Evolutionary conservation across 2,888 invertebrate genomes (phyloP), one percentile per base, ranked within the genome.

Genomic region (Apodemia duryi): DNA sequence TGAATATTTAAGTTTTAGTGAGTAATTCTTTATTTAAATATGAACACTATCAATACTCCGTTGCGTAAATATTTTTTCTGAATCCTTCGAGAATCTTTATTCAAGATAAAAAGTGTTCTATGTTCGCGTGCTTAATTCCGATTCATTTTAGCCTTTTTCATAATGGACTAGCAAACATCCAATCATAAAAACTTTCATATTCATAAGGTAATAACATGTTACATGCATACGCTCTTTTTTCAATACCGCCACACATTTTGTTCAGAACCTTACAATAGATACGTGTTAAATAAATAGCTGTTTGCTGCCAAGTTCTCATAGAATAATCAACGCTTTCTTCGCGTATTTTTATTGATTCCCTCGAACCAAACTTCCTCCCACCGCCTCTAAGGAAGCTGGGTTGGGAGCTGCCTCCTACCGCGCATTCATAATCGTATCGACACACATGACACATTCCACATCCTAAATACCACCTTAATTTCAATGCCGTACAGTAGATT

Each of bases 261-360:
- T 60, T 13, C 13, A 6, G 57, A 35, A 35, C 6, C 32, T 65
- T 63, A 66, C 67, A 63, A 80, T 81, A 75, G 79, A 76, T 76
- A 66, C 63, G 67, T 75, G 78, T 84, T 84, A 85, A 86, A 85
- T 83, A 84, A 84, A 85, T 79, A 82, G 78, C 81, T 79, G 82
- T 83, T 86, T 85, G 81, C 82, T 82, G 80, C 80, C 78, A 81
- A 85, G 85, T 82, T 87, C 85, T 81, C 82, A 86, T 87, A 87
- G 88, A 89, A 88, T 89, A 90, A 91, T 90, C 89, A 91, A 90
- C 88, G 88, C 85, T 88, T 88, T 89, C 87, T 88, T 88, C 86
- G 88, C 88, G 89, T 89, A 89, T 89, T 91, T 90, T 91, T 91
- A 91, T 91, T 91, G 91, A 91, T 91, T 90, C 88, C 79, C 82